Evolutionary conservation across 2,113 vertebrate genomes (phyloP).

Genomic region (Oxyruncus cristatus): DNA sequence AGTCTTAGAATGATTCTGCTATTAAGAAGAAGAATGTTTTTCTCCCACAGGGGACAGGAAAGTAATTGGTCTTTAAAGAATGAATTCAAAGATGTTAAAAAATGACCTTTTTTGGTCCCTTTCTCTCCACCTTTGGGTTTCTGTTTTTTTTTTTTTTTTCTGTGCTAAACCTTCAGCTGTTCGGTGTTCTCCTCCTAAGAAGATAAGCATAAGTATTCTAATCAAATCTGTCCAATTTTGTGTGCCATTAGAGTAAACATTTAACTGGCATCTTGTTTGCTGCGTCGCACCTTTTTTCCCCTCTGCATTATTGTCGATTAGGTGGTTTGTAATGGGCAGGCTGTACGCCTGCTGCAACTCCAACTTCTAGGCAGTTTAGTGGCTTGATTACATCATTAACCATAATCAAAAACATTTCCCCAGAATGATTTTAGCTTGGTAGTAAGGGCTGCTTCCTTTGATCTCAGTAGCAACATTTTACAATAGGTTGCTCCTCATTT

Average conservation of each 20-base stretch:
- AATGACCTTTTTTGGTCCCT: conserved; percentile 68
- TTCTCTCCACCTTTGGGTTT: conserved; percentile 34
- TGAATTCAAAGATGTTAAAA: conserved; percentile 78
- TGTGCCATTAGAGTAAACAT: conserved; percentile 67
- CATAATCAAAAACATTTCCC: conserved; percentile 82
- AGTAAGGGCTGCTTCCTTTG: conserved; percentile 78
- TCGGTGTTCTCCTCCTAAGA: conserved; percentile 36
- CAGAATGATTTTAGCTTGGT: conserved; percentile 78
- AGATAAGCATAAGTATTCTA: conserved; percentile 52
- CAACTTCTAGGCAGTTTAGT: conserved; percentile 74
- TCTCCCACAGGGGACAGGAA: conserved; percentile 76
- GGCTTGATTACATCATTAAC: conserved; percentile 84
- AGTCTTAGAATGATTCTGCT: conserved; percentile 82
- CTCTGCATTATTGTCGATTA: conserved; percentile 31
- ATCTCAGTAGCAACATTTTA: conserved; percentile 78
- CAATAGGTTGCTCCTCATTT: conserved; percentile 78
- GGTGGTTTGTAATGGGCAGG: conserved; percentile 55
- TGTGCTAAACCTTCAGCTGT: conserved; percentile 27
- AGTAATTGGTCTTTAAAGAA: conserved; percentile 84
- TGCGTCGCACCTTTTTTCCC: conserved; percentile 40
- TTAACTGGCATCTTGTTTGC: conserved; percentile 61
- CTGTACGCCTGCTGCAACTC: conserved; percentile 59
- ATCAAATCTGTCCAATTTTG: conserved; percentile 60
- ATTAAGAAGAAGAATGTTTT: conserved; percentile 78
- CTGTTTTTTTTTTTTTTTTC: background rate